Percentiles rank a stretch among this genome's conserved stretches.
phyloP scores from a whole-genome alignment of 1,140 invertebrate genomes.

The Neodiprion lecontei region DNA sequence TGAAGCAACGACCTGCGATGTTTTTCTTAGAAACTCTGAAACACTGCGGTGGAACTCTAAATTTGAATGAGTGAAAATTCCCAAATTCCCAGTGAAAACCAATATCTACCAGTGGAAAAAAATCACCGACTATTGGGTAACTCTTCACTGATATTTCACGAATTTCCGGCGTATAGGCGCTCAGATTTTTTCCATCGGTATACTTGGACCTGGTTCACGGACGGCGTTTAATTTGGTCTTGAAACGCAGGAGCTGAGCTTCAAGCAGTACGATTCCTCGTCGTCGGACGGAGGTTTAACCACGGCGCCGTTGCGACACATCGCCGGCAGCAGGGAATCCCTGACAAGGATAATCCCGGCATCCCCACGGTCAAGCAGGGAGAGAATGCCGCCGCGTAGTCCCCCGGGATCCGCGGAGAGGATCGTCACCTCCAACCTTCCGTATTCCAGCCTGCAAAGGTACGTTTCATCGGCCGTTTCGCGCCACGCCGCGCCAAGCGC shows the following conservation, averaged over 20 bases:
- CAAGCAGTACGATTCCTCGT: conserved; percentile 55
- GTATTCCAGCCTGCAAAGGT: conserved; percentile 59
- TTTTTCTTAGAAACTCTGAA: too few species aligned
- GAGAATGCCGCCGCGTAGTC: conserved; percentile 52
- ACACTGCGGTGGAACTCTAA: too few species aligned
- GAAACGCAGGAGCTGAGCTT: conserved; percentile 51
- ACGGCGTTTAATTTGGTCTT: background rate
- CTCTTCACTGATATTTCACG: too few species aligned
- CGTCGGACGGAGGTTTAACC: conserved; percentile 51
- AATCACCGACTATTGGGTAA: too few species aligned
- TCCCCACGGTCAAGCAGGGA: conserved; percentile 53
- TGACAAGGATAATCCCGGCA: conserved; percentile 52
- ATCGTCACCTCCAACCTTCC: conserved; percentile 51
- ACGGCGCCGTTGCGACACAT: conserved; percentile 49
- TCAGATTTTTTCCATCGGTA: too few species aligned
- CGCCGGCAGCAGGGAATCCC: conserved; percentile 56
- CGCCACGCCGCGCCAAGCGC: background rate
- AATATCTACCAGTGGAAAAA: too few species aligned
- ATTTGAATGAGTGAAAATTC: too few species aligned
- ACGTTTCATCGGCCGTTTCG: conserved; percentile 13
- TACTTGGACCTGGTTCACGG: too few species aligned
- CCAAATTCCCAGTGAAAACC: too few species aligned
- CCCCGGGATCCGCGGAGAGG: conserved; percentile 51
- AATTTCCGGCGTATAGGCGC: too few species aligned
- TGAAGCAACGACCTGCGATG: too few species aligned